Conservation (phyloP, 2,888 invertebrate genomes). For the Chelonus formosanus region DNA sequence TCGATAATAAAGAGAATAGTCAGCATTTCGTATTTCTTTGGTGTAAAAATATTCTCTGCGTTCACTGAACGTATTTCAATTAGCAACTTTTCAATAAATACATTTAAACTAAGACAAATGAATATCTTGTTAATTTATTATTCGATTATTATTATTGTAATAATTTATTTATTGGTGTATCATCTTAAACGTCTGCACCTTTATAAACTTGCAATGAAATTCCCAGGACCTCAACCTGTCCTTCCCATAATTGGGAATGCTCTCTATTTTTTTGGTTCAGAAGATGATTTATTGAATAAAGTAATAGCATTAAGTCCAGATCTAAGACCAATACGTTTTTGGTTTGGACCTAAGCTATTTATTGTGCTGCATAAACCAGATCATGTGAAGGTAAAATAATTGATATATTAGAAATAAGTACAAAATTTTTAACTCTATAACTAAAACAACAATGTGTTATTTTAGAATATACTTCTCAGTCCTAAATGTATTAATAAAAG, state of each 20-base stretch:
- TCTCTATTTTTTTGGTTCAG: constrained; percentile 45
- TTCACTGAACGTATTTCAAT: too few relatives aligned
- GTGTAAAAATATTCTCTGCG: too few relatives aligned
- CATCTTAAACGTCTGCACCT: constrained; percentile 36
- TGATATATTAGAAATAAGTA: not conserved
- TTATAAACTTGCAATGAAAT: constrained; percentile 40
- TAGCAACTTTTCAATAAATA: too few relatives aligned
- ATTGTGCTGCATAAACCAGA: constrained; percentile 46
- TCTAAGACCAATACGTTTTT: constrained; percentile 47
- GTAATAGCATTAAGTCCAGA: constrained; percentile 40
- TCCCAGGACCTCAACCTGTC: constrained; percentile 44
- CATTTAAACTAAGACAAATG: too few relatives aligned
- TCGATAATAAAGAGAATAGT: too few relatives aligned
- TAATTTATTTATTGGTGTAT: constrained; percentile 36
- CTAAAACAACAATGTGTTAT: not conserved
- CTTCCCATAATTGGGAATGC: constrained; percentile 49
- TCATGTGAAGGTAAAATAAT: constrained; percentile 45
- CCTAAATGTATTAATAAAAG: constrained; percentile 50
- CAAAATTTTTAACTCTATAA: not conserved
- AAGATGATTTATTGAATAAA: constrained; percentile 42
- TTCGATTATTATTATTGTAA: constrained; percentile 23
- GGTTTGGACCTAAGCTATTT: constrained; percentile 45
- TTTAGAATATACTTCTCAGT: constrained; percentile 46
- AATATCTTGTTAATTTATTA: too few relatives aligned
- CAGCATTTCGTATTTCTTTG: too few relatives aligned